Percentiles rank a stretch among this genome's conserved stretches.
phyloP scores from a whole-genome alignment of 92 coral and sea anemone genomes.

The Isaurus tuberculatus region DNA sequence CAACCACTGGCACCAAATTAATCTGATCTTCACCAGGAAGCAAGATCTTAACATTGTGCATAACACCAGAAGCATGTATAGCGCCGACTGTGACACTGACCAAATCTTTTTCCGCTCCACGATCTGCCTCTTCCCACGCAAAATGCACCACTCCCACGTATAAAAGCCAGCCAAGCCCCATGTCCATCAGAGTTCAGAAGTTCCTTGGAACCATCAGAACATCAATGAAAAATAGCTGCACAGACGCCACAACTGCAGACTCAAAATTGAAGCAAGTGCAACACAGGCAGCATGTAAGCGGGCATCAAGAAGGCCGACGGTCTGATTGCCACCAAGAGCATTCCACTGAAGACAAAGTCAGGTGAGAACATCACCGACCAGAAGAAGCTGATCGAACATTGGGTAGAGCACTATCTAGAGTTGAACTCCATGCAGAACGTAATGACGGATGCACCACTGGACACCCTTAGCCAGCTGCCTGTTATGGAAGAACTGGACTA shows the following conservation, averaged over 20 bases:
- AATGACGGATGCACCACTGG: too few species aligned
- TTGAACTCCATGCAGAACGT: too few species aligned
- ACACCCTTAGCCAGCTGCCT: too few species aligned
- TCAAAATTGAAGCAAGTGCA: background rate
- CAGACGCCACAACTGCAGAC: constrained; percentile 8
- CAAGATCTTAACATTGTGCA: constrained; percentile 6
- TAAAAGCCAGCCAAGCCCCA: constrained; percentile 16
- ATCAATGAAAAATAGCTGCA: background rate
- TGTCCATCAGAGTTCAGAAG: background rate
- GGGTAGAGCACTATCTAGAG: too few species aligned
- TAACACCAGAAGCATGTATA: constrained; percentile 22
- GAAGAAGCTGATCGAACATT: too few species aligned
- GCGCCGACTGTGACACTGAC: constrained; percentile 30
- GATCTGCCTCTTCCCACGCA: constrained; percentile 5
- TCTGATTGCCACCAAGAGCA: background rate
- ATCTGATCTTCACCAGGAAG: constrained; percentile 43
- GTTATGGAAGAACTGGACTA: too few species aligned
- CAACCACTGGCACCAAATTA: constrained; percentile 55
- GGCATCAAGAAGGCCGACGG: background rate
- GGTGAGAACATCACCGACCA: too few species aligned
- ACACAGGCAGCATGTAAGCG: background rate
- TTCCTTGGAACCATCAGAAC: background rate
- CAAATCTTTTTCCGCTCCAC: background rate
- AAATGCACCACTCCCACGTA: constrained; percentile 32
- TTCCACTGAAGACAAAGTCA: too few species aligned